Percentiles rank a stretch among this genome's conserved stretches.
These are phyloP conservation scores for Metallyticus violacea DNA, from an alignment of 2,888 invertebrate species.

Conservation along the genomic window DNA sequence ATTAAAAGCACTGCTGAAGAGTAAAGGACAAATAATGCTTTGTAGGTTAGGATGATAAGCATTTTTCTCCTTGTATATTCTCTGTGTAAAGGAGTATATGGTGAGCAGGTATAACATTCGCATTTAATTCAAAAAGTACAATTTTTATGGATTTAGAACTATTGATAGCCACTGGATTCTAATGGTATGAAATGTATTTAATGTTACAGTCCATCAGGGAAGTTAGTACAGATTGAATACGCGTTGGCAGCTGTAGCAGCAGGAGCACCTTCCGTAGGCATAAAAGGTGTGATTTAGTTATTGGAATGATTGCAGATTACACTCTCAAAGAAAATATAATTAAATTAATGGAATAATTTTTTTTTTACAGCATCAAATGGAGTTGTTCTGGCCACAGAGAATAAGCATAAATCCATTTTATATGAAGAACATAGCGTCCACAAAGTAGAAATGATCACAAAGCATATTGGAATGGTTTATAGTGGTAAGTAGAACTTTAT, in stretches of 20 bases:
- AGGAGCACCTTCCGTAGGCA: slow-evolving; percentile 97
- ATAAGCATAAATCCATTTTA: slow-evolving; percentile 94
- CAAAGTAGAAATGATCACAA: slow-evolving; percentile 94
- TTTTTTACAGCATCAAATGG: slow-evolving; percentile 82
- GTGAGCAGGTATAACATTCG: not conserved
- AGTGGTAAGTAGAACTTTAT: slow-evolving; percentile 59
- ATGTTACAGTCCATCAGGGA: slow-evolving; percentile 90
- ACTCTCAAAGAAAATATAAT: not conserved
- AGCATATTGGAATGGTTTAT: slow-evolving; percentile 97
- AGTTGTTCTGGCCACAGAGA: slow-evolving; percentile 97
- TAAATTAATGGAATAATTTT: slow-evolving; percentile 19
- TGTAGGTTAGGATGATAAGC: not conserved
- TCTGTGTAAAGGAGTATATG: too few species aligned
- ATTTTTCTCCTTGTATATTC: not conserved
- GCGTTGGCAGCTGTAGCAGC: slow-evolving; percentile 97
- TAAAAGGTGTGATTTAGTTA: slow-evolving; percentile 73
- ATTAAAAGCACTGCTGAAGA: not conserved
- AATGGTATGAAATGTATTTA: not conserved
- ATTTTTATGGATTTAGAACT: not conserved
- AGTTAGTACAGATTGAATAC: slow-evolving; percentile 99
- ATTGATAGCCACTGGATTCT: not conserved
- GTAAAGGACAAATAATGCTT: not conserved
- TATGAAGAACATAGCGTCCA: slow-evolving; percentile 96
- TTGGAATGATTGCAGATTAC: too few species aligned
- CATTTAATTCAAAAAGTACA: not conserved